These are phyloP conservation scores for Ladona fulva DNA, from an alignment of 1,140 invertebrate genomes.

Conservation along the genomic window DNA sequence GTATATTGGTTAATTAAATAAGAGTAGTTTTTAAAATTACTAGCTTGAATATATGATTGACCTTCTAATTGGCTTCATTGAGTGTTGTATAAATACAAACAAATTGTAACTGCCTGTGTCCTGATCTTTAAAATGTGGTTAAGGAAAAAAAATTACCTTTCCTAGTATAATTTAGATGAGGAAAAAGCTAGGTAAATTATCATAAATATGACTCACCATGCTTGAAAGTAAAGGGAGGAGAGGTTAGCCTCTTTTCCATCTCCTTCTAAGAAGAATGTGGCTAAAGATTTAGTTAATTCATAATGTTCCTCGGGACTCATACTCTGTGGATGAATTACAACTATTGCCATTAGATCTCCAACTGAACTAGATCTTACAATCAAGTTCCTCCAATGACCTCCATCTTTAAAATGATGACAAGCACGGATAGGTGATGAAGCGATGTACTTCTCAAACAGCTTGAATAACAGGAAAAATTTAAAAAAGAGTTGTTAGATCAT, in stretches of 20 bases:
- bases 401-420: constrained; percentile 37
- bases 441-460: constrained; percentile 40
- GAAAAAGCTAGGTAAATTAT: too few relatives aligned
- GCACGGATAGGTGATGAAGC: constrained; percentile 31
- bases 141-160: too few relatives aligned
- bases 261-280: constrained; percentile 28
- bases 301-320: constrained; percentile 32
- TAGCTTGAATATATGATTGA: too few relatives aligned
- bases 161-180: too few relatives aligned
- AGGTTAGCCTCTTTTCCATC: constrained; percentile 23
- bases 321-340: constrained; percentile 39
- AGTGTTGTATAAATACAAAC: too few relatives aligned
- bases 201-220: constrained; percentile 27
- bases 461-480: constrained; percentile 24
- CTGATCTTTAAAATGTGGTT: too few relatives aligned
- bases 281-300: constrained; percentile 31
- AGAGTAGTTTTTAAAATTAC: too few relatives aligned
- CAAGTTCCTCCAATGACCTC: constrained; percentile 42
- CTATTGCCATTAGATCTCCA: constrained; percentile 37
- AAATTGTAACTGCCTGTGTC: too few relatives aligned
- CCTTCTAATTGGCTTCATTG: too few relatives aligned
- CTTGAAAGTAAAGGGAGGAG: constrained; percentile 31
- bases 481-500: too few relatives aligned
- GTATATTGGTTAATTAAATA: too few relatives aligned
- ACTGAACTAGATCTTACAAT: constrained; percentile 37